These are phyloP conservation scores for Lophochroa leadbeateri DNA, from an alignment of 2,113 vertebrate genomes.

Conservation along the genomic window DNA sequence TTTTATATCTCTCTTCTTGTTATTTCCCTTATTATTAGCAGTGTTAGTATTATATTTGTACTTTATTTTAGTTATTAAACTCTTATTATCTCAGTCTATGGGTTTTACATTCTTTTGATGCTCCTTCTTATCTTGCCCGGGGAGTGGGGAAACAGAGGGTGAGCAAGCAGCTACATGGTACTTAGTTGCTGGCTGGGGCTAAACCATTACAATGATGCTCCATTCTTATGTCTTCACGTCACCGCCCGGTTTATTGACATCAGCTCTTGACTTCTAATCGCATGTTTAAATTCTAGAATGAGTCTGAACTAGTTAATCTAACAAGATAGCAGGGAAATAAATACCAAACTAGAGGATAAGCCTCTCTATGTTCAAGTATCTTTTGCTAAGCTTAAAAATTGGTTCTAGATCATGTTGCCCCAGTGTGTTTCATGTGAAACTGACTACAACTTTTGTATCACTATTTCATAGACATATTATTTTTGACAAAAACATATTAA, in stretches of 20 bases:
- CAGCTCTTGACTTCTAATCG: not conserved
- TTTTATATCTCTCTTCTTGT: not conserved
- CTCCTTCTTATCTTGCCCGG: too few relatives aligned
- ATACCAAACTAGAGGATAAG: not conserved
- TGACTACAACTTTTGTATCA: not conserved
- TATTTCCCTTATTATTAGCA: not conserved
- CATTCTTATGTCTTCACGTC: not conserved
- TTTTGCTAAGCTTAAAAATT: not conserved
- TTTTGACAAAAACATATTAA: not conserved
- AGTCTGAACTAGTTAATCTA: not conserved
- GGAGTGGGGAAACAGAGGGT: too few relatives aligned
- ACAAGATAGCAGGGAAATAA: not conserved
- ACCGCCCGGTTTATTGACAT: not conserved
- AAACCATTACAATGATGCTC: fast-evolving
- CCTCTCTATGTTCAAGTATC: not conserved
- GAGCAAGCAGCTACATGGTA: not conserved
- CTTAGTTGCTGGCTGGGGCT: not conserved
- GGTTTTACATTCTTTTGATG: not conserved
- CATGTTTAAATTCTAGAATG: not conserved
- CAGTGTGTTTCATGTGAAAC: not conserved
- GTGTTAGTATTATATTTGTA: not conserved
- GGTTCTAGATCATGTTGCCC: not conserved
- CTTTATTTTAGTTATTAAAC: not conserved
- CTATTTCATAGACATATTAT: not conserved
- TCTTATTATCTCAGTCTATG: not conserved